These are phyloP conservation scores for Hypercompe scribonia DNA, from an alignment of 2,888 invertebrate species.

Conservation along the genomic window DNA sequence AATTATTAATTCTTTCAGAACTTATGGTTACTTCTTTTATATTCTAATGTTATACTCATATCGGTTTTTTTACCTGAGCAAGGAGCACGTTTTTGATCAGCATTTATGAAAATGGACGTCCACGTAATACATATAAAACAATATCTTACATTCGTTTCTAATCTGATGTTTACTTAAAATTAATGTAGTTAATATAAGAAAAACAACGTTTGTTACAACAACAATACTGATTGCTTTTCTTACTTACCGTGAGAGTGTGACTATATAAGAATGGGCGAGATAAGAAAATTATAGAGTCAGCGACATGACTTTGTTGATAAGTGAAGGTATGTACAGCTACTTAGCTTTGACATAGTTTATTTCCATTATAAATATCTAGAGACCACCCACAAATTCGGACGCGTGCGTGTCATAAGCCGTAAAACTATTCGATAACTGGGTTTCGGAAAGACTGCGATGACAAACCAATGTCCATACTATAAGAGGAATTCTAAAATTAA, in stretches of 20 bases:
- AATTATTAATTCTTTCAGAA: no score
- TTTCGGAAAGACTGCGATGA: slow-evolving; percentile 1
- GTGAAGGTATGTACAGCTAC: slow-evolving; percentile 15
- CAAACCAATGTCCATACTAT: neutral
- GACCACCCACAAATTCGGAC: slow-evolving; percentile 16
- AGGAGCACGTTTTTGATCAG: neutral
- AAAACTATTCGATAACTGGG: slow-evolving; percentile 19
- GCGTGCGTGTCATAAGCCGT: slow-evolving; percentile 12
- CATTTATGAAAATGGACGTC: neutral
- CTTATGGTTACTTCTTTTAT: no score
- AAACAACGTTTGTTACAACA: slow-evolving; percentile 33
- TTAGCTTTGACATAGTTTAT: slow-evolving; percentile 11
- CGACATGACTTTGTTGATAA: slow-evolving; percentile 19
- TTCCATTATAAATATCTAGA: slow-evolving; percentile 2
- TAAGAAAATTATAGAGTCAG: slow-evolving; percentile 34
- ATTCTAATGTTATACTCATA: no score
- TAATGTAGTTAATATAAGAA: slow-evolving; percentile 16
- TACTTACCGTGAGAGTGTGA: slow-evolving; percentile 44
- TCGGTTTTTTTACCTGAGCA: neutral
- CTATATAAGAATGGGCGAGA: slow-evolving; percentile 24
- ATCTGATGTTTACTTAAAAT: neutral
- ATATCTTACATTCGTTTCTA: neutral
- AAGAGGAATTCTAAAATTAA: neutral
- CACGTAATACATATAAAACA: neutral
- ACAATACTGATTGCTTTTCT: slow-evolving; percentile 46